A percentile compares a stretch with the other conserved stretches of the same genome.
Conservation (phyloP, 2,113 vertebrate genomes). For the Scalopus aquaticus region DNA sequence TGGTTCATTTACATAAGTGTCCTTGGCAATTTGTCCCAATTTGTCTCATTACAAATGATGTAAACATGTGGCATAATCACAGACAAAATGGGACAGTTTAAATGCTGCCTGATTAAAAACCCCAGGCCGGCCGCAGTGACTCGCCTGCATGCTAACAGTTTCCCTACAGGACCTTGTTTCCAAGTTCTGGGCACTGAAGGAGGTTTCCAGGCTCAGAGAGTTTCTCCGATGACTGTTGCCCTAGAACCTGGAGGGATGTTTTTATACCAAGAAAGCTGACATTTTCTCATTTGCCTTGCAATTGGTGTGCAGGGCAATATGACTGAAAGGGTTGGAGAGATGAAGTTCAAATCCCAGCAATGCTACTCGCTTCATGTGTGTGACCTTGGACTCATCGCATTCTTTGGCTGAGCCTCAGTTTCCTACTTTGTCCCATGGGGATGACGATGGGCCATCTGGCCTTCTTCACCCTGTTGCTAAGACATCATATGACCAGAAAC, state of each 20-base stretch:
- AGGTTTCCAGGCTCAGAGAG: not conserved
- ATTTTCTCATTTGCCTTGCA: not conserved
- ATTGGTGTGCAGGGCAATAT: not conserved
- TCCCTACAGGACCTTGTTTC: not conserved
- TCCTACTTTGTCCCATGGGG: not conserved
- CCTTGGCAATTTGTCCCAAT: conserved; percentile 70
- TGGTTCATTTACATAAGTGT: conserved; percentile 71
- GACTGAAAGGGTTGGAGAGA: not conserved
- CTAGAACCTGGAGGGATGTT: not conserved
- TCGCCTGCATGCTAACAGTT: not conserved
- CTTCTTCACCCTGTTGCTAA: not conserved
- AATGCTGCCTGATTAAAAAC: conserved; percentile 43
- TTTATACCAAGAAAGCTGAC: not conserved
- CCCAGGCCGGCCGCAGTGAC: not conserved
- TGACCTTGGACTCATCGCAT: not conserved
- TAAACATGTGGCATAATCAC: conserved; percentile 40
- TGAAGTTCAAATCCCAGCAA: not conserved
- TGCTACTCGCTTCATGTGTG: not conserved
- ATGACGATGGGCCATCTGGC: not conserved
- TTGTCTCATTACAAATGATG: conserved; percentile 65
- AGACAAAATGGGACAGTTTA: not conserved
- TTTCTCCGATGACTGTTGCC: accelerated
- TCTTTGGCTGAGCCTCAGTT: not conserved
- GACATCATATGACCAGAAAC: not conserved
- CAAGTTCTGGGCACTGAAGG: not conserved